A percentile compares a stretch with the other conserved stretches of the same genome.
phyloP scores from a whole-genome alignment of 2,797 vertebrate genomes.

The Caiman crocodilus region DNA sequence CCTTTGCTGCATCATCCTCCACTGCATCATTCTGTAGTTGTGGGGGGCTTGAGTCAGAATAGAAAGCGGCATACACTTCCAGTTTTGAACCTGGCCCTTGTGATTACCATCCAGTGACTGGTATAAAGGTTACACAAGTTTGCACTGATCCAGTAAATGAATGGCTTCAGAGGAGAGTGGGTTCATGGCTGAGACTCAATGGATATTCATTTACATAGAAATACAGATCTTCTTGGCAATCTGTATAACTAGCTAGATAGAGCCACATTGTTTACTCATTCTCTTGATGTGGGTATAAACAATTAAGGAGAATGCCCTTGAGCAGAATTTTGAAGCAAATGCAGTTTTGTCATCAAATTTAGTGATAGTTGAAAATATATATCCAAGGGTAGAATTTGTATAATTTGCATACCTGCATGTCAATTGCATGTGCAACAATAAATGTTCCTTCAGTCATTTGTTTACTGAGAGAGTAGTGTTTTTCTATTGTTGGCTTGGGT shows the following conservation, averaged over 20 bases:
- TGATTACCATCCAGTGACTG: too few relatives aligned
- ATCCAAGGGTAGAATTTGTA: neutral
- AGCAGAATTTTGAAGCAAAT: neutral
- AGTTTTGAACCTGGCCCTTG: too few relatives aligned
- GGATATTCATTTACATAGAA: neutral
- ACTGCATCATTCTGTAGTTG: too few relatives aligned
- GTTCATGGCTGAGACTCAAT: neutral
- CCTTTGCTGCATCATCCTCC: too few relatives aligned
- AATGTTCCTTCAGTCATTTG: neutral
- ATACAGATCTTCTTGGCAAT: neutral
- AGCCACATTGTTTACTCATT: neutral
- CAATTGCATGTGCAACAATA: neutral
- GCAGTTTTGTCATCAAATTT: fast-evolving
- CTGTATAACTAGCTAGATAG: neutral
- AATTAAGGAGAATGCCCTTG: neutral
- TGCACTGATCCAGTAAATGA: neutral
- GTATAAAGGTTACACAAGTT: too few relatives aligned
- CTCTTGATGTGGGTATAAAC: neutral
- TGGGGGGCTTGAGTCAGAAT: too few relatives aligned
- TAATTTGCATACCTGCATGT: neutral
- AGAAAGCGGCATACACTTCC: too few relatives aligned
- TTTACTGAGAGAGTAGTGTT: neutral
- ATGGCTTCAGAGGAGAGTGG: neutral
- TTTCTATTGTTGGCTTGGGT: neutral
- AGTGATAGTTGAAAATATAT: neutral